Conservation (phyloP, 2,113 vertebrate genomes). For the Apaloderma vittatum region DNA sequence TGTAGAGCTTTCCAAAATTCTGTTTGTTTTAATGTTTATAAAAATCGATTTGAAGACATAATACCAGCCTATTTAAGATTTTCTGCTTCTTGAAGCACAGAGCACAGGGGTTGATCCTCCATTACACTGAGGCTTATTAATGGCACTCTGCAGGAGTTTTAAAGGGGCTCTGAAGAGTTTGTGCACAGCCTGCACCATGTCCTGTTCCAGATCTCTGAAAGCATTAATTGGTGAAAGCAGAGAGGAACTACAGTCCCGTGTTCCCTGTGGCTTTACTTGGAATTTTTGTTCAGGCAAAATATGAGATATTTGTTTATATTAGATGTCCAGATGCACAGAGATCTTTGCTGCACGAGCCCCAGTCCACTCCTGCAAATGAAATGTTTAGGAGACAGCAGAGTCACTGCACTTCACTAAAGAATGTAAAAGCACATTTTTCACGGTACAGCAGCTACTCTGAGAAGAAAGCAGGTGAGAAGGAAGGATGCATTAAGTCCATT, state of each 20-base stretch:
- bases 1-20: not conserved
- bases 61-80: not conserved
- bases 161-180: not conserved
- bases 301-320: not conserved
- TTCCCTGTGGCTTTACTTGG: not conserved
- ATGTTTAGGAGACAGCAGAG: not conserved
- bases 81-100: conserved; percentile 41
- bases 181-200: not conserved
- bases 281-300: not conserved
- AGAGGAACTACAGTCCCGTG: not conserved
- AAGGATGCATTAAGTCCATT: not conserved
- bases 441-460: not conserved
- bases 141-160: not conserved
- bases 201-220: not conserved
- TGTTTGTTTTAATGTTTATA: not conserved
- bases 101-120: not conserved
- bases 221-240: not conserved
- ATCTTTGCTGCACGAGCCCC: not conserved
- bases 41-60: not conserved
- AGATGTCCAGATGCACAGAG: not conserved
- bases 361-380: rapidly evolving
- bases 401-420: not conserved
- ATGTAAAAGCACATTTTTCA: not conserved
- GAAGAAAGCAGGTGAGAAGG: not conserved
- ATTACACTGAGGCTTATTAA: not conserved